Evolutionary conservation across 2,797 vertebrate species (phyloP).

Genomic region (Premnoplex brunnescens): DNA sequence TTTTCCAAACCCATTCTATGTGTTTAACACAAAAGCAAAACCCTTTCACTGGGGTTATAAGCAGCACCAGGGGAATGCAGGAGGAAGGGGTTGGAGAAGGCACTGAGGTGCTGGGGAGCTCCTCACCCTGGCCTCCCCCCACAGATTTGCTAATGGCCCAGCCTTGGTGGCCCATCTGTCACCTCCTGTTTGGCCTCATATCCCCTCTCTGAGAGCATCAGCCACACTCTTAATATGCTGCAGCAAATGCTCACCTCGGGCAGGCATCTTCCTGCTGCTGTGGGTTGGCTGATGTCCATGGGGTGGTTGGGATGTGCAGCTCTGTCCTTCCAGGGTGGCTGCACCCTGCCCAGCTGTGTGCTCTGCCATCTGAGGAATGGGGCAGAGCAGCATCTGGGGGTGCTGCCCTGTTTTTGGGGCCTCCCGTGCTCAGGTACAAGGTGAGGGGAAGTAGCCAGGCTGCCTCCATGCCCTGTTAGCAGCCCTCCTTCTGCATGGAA

Average conservation of each 20-base stretch:
- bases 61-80: not conserved
- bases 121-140: not conserved
- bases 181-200: not conserved
- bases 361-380: accelerated
- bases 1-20: not conserved
- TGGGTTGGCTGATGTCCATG: not conserved
- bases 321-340: accelerated
- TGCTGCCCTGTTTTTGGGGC: not conserved
- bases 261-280: not conserved
- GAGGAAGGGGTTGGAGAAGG: not conserved
- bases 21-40: not conserved
- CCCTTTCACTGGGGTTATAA: accelerated
- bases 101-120: not conserved
- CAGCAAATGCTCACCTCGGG: not conserved
- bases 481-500: not conserved
- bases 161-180: not conserved
- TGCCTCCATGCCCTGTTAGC: not conserved
- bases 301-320: accelerated
- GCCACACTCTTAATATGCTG: accelerated
- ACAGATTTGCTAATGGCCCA: not conserved
- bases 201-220: not conserved
- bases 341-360: not conserved
- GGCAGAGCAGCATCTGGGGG: not conserved
- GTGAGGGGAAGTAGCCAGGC: not conserved
- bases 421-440: not conserved